Conservation (phyloP, 2,797 vertebrate genomes). For the Hippocampus kuda region DNA sequence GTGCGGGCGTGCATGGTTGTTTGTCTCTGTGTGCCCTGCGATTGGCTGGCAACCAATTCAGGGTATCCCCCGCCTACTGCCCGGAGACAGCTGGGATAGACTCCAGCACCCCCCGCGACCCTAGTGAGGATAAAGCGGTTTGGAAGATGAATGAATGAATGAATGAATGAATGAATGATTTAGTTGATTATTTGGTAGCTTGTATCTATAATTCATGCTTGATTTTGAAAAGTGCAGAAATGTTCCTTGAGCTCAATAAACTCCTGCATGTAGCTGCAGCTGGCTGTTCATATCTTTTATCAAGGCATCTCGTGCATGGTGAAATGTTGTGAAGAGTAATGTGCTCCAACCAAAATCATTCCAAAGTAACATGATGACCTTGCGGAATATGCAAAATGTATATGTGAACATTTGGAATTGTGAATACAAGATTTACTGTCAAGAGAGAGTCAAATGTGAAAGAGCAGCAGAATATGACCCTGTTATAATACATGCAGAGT, state of each 20-base stretch:
- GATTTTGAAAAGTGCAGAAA: constrained; percentile 7
- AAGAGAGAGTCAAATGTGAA: background rate
- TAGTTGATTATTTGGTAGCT: background rate
- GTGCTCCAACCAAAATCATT: too few species aligned
- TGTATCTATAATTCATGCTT: constrained; percentile 15
- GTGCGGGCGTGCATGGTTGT: too few species aligned
- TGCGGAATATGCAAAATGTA: background rate
- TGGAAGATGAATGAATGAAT: too few species aligned
- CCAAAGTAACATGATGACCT: background rate
- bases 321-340: too few species aligned
- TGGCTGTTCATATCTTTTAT: constrained; percentile 14
- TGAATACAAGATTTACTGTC: background rate
- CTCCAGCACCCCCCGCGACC: too few species aligned
- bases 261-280: constrained; percentile 3
- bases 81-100: too few species aligned
- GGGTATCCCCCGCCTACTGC: too few species aligned
- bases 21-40: too few species aligned
- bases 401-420: background rate
- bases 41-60: too few species aligned
- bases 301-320: background rate
- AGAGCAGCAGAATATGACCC: background rate
- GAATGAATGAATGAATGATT: too few species aligned
- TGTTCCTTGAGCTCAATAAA: constrained; percentile 7
- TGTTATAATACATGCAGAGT: background rate
- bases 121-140: too few species aligned